Base-by-base conservation (phyloP, 2,888 invertebrate species). In the Gymnoscelis rufifasciata region DNA sequence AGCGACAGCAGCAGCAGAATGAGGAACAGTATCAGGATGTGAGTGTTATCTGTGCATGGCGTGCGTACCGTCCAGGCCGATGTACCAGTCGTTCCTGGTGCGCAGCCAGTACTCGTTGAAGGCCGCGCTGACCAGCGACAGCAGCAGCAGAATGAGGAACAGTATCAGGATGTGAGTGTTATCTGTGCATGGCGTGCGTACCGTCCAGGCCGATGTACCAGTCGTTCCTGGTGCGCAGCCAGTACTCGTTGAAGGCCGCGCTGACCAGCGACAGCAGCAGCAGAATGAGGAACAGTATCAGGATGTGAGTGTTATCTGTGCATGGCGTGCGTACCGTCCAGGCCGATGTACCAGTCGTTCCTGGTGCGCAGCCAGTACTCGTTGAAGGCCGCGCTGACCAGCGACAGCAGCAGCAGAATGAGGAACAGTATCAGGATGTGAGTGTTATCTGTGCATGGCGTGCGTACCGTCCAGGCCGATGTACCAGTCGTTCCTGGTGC, bases 81-180 rank as follows among this genome's bases (percentile, higher is more conserved):
- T 90, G 84, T 98, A 98, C 96, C 96, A 97, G 77, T 95, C 92
- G 41, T 80, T 82, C 54, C 88, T 74, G 19, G 90, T 88, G 64
- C 93, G 90, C 47, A 91, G 93, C 98, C 98, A 99, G 36, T 97
- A 78, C 70, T 94, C 92, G 87, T 96, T 97, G 78, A 94, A 97
- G 59, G 94, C 90, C 14, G 98, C 95, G 74, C 97, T 97, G 47
- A 97, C 88, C 68, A 99, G 89, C 65, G 98, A 97, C 76, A 99
- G 91, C 43, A 93, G 87, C 63, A 99, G 91, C 65, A 99, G 91
- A 62, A 98, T 94, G 59, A 95, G 91, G 90, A 99, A 99, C 66
- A 99, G 90, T 91, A 98, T 92, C 68, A 99, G 90, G 71, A 99
- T 99, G 90, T 97, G 97, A n/a, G n/a, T n/a, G n/a, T n/a, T n/a